These are phyloP conservation scores for Meta bourneti DNA, from an alignment of 2,888 invertebrate genomes.

Conservation along the genomic window DNA sequence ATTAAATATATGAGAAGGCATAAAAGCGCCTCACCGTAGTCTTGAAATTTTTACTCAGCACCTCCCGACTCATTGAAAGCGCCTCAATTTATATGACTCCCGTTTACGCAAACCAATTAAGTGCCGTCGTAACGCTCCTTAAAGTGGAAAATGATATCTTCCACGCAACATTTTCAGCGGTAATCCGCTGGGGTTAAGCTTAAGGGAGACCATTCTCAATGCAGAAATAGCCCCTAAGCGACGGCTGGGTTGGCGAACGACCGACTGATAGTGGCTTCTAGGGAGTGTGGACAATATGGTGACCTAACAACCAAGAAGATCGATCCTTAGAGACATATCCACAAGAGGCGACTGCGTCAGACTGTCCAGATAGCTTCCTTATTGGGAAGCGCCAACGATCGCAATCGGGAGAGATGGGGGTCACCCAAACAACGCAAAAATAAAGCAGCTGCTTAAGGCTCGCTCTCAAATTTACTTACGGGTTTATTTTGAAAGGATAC, in stretches of 20 bases:
- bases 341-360: constrained; percentile 44
- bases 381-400: constrained; percentile 48
- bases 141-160: constrained; percentile 65
- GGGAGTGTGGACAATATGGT: constrained; percentile 74
- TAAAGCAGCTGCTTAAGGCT: not conserved
- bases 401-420: constrained; percentile 50
- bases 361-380: constrained; percentile 62
- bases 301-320: constrained; percentile 73
- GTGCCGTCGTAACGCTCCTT: constrained; percentile 27
- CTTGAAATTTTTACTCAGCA: constrained; percentile 15
- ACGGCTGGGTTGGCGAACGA: constrained; percentile 37
- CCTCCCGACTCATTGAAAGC: constrained; percentile 23
- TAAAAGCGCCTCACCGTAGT: constrained; percentile 16
- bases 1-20: constrained; percentile 18
- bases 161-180: constrained; percentile 40
- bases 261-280: constrained; percentile 62
- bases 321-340: constrained; percentile 73
- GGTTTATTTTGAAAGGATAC: constrained; percentile 21
- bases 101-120: constrained; percentile 60
- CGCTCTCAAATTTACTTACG: constrained; percentile 27
- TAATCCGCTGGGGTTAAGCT: constrained; percentile 50
- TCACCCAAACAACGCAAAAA: constrained; percentile 19
- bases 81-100: constrained; percentile 19
- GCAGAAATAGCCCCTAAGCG: constrained; percentile 69
- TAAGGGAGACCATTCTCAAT: constrained; percentile 58